These are phyloP conservation scores for Dolichotis patagonum DNA, from an alignment of 2,113 vertebrate species.

Conservation along the genomic window DNA sequence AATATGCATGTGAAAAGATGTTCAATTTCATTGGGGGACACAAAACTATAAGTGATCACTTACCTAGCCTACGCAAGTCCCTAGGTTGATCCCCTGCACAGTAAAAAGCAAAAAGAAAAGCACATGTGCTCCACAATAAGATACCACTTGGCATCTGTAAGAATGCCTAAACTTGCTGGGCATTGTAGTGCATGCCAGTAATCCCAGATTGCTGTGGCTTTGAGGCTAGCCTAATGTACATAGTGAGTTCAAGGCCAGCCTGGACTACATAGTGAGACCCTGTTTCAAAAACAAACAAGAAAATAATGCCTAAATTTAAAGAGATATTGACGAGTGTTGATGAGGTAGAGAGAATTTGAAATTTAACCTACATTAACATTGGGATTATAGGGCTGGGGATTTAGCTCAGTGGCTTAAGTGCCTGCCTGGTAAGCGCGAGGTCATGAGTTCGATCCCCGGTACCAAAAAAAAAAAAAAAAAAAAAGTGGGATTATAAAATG, in stretches of 20 bases:
- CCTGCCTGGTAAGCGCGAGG: no score
- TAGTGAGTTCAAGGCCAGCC: neutral
- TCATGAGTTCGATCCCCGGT: no score
- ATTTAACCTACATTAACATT: neutral
- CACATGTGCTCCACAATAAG: neutral
- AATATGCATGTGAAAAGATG: neutral
- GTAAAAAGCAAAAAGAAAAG: neutral
- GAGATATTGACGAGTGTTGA: neutral
- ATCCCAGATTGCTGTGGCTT: neutral
- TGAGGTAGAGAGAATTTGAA: constrained; percentile 15
- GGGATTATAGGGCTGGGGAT: no score
- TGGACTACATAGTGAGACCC: neutral
- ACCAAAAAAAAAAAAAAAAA: no score
- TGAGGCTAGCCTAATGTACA: neutral
- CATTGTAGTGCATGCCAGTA: neutral
- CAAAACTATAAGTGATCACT: neutral
- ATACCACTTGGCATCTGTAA: neutral
- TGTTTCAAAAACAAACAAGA: neutral
- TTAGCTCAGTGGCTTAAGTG: no score
- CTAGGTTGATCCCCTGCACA: neutral
- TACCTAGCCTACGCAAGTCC: neutral
- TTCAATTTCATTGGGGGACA: neutral
- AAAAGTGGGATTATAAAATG: constrained; percentile 21
- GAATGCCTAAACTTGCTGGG: neutral
- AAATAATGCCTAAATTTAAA: neutral